phyloP scores from a whole-genome alignment of 2,797 vertebrate genomes.

The Hoplostethus mediterraneus region DNA sequence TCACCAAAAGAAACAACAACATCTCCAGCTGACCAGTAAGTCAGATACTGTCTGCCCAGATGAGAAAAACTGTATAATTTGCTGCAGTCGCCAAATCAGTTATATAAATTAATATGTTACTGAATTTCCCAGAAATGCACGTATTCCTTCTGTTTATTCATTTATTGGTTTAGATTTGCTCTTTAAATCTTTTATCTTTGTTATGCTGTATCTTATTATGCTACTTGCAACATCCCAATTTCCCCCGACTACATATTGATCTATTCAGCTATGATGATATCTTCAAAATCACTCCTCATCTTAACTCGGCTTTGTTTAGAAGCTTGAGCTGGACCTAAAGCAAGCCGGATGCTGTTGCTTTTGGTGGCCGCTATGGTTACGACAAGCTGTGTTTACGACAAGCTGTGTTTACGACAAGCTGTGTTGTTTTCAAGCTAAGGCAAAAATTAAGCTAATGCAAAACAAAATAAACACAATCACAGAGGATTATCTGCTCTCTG shows the following conservation, averaged over 20 bases:
- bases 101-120: too few species aligned
- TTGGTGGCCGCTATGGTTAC: constrained; percentile 19
- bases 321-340: too few species aligned
- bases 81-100: too few species aligned
- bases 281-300: background rate
- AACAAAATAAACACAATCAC: background rate
- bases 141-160: too few species aligned
- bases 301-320: background rate
- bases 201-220: background rate
- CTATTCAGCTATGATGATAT: background rate
- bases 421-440: background rate
- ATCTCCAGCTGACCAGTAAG: background rate
- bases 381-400: too few species aligned
- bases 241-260: background rate
- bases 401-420: background rate
- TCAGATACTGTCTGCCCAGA: background rate
- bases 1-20: constrained; percentile 24
- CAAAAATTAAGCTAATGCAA: background rate
- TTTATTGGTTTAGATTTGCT: too few species aligned
- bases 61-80: too few species aligned
- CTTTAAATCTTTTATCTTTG: background rate
- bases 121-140: too few species aligned
- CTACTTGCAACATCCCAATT: too few species aligned
- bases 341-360: constrained; percentile 8
- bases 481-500: background rate